Evolutionary conservation across 2,888 invertebrate genomes (phyloP), one percentile per base, ranked within the genome.

Genomic region (Sclerodermus sp.): DNA sequence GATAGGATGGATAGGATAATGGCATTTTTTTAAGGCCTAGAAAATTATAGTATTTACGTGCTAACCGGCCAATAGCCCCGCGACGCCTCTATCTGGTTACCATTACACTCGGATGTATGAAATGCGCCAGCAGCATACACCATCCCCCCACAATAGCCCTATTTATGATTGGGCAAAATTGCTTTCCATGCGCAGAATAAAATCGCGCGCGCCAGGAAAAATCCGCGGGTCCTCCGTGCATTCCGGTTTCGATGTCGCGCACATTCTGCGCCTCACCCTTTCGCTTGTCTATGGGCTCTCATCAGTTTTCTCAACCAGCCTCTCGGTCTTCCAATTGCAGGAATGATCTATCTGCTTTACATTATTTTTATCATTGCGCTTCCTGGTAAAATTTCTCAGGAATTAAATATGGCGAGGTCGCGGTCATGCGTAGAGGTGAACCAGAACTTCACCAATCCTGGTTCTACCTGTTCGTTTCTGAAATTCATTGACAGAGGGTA

Each of bases 131-230:
- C 74, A 73, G 71, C 75, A 76, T 75, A 71, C 34, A 34, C 71
- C 68, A 73, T 74, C 75, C 77, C 77, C 77, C 77, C 76, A 77
- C 77, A 77, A 77, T 77, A 76, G 77, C 76, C 77, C 77, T 77
- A 77, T 77, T 77, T 77, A 77, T 77, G 77, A 77, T 77, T 77
- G 77, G 77, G 76, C 75, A 77, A 77, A 77, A 77, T 77, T 77
- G 77, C 77, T 77, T 77, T 76, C 77, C 77, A 77, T 76, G 77
- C 77, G 77, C 77, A 77, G 77, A 77, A 77, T 77, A 77, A 77
- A 77, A 77, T 77, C 74, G 73, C 71, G 72, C 73, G 71, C 68
- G 65, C 60, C 62, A 66, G 71, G 74, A 74, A 74, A 74, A 74
- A 76, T 74, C 74, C 68, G 71, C 66, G 68, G 69, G 66, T 30